Percentiles rank a stretch among this genome's conserved stretches.
Conservation (phyloP, 1,140 invertebrate genomes). For the Brachionus rotundiformis region DNA sequence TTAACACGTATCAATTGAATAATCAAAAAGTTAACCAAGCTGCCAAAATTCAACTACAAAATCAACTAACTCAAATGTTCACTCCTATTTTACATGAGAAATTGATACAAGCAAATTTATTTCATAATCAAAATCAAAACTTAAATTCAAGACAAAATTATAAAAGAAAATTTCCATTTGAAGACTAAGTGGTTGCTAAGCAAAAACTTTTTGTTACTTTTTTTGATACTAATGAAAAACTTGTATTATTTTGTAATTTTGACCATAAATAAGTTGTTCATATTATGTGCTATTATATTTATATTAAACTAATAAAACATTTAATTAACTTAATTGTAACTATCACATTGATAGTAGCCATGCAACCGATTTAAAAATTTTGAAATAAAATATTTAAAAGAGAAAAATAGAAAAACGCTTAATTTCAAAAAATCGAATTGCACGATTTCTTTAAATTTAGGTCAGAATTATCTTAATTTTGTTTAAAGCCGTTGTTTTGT, state of each 20-base stretch:
- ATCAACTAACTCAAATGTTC: conserved; percentile 23
- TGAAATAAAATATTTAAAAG: too few species aligned
- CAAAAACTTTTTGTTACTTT: neutral
- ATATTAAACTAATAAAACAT: too few species aligned
- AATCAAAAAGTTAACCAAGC: neutral
- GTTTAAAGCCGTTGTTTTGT: too few species aligned
- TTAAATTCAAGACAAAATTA: neutral
- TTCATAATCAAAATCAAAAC: neutral
- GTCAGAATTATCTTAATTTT: too few species aligned
- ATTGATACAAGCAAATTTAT: neutral
- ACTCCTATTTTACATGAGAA: neutral
- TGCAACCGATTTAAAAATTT: neutral
- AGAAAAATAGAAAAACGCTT: too few species aligned
- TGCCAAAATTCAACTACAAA: neutral
- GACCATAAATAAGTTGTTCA: neutral
- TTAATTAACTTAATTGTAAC: neutral
- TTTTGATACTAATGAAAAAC: neutral
- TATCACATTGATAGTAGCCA: neutral
- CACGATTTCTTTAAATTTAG: neutral
- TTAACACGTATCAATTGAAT: neutral
- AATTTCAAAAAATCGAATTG: neutral
- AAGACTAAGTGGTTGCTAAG: neutral
- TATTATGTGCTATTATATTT: neutral
- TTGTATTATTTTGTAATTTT: neutral
- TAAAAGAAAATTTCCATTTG: neutral